These are phyloP conservation scores for Zelleria hepariella DNA, from an alignment of 2,888 invertebrate species.

Conservation along the genomic window DNA sequence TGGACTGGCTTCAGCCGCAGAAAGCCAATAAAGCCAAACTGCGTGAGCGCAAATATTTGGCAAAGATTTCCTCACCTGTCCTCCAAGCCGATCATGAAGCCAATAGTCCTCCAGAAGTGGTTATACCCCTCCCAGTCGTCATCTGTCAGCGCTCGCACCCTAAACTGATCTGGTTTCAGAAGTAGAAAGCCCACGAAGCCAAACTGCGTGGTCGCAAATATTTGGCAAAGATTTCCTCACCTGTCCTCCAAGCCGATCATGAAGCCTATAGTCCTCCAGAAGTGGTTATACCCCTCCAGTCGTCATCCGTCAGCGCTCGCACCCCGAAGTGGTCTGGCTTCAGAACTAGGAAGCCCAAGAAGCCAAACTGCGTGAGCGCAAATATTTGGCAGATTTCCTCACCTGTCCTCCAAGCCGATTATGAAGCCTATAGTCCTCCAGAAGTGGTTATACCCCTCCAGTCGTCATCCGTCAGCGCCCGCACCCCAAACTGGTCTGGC, in stretches of 20 bases:
- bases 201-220: no score
- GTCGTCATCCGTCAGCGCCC: constrained; percentile 72
- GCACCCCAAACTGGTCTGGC: constrained; percentile 76
- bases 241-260: constrained; percentile 87
- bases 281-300: constrained; percentile 82
- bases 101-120: constrained; percentile 89
- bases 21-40: constrained; percentile 89
- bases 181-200: constrained; percentile 80
- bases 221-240: constrained; percentile 47
- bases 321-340: constrained; percentile 78
- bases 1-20: constrained; percentile 74
- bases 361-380: constrained; percentile 89
- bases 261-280: constrained; percentile 88
- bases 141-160: constrained; percentile 70
- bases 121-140: constrained; percentile 81
- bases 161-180: constrained; percentile 75
- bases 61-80: constrained; percentile 82
- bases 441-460: constrained; percentile 83
- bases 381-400: no score
- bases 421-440: constrained; percentile 88
- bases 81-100: constrained; percentile 85
- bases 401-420: constrained; percentile 87
- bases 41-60: constrained; percentile 89
- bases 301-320: constrained; percentile 67
- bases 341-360: constrained; percentile 81